Conservation (phyloP, 2,888 invertebrate species). For the Notocelia uddmanniana region DNA sequence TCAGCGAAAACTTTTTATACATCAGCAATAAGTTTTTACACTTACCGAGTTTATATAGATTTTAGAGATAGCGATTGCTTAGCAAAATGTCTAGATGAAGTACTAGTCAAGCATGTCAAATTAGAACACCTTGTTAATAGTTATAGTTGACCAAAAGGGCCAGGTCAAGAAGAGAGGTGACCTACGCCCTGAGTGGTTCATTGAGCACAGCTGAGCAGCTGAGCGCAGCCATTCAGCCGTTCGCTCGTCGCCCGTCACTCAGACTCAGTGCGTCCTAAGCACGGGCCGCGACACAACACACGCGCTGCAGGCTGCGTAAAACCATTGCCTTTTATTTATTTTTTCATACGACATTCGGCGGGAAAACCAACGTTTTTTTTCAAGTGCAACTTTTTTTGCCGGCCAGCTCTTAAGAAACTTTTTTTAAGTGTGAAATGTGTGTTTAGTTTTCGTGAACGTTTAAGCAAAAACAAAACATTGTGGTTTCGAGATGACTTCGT, state of each 20-base stretch:
- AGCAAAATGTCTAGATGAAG: not conserved
- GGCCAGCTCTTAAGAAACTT: slow-evolving; percentile 31
- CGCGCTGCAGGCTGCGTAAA: slow-evolving; percentile 75
- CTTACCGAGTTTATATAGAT: not conserved
- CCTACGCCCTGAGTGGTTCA: slow-evolving; percentile 83
- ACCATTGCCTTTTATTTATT: slow-evolving; percentile 65
- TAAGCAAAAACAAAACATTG: slow-evolving; percentile 63
- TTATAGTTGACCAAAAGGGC: slow-evolving; percentile 67
- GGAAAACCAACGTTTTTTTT: slow-evolving; percentile 65
- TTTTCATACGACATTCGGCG: slow-evolving; percentile 65
- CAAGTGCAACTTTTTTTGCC: slow-evolving; percentile 38
- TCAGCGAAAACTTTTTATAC: slow-evolving; percentile 12
- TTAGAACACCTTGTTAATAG: not conserved
- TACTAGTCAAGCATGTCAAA: not conserved
- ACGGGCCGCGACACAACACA: slow-evolving; percentile 81
- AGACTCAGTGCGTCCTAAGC: slow-evolving; percentile 80
- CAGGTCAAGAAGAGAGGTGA: slow-evolving; percentile 78
- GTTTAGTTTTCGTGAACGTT: slow-evolving; percentile 67
- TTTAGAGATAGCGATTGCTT: not conserved
- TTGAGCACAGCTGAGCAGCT: slow-evolving; percentile 76
- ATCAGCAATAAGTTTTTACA: slow-evolving; percentile 1
- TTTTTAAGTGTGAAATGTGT: slow-evolving; percentile 69
- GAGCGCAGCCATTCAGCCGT: slow-evolving; percentile 74
- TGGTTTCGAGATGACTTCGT: slow-evolving; percentile 74
- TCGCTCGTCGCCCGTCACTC: slow-evolving; percentile 55